phyloP scores from a whole-genome alignment of 2,113 vertebrate genomes.

The Dicerorhinus sumatrensis region DNA sequence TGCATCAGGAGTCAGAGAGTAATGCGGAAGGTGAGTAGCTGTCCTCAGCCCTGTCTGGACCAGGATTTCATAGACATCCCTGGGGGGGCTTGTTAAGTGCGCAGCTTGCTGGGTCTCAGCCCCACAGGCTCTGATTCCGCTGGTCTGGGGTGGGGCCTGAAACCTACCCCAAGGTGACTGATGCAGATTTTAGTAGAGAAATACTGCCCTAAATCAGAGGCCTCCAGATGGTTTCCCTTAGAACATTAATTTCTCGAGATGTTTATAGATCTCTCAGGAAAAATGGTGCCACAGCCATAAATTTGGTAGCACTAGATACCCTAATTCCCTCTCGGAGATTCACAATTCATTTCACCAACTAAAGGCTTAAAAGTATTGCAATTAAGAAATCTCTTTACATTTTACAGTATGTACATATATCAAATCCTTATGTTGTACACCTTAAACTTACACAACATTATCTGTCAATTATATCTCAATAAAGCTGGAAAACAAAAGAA shows the following conservation, averaged over 20 bases:
- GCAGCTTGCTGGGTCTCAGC: background rate
- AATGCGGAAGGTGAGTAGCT: background rate
- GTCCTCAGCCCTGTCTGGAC: background rate
- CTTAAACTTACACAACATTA: background rate
- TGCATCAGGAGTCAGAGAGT: too few relatives aligned
- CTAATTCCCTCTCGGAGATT: background rate
- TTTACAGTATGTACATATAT: background rate
- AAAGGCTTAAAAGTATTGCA: background rate
- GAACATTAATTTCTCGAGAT: constrained; percentile 37
- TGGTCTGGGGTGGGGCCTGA: background rate
- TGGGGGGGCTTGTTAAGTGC: background rate
- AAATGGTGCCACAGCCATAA: background rate
- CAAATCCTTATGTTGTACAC: background rate
- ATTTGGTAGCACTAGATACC: background rate
- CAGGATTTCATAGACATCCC: background rate
- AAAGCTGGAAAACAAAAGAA: background rate
- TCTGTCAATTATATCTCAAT: background rate
- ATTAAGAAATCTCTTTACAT: constrained; percentile 11
- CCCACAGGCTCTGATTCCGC: fast-evolving
- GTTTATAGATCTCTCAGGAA: background rate
- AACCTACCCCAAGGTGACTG: background rate
- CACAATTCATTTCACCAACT: background rate
- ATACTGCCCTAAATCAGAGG: background rate
- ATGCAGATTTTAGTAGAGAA: background rate
- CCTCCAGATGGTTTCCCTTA: background rate